Conservation (phyloP, 2,797 vertebrate genomes). For the Chaetophractus vellerosus region DNA sequence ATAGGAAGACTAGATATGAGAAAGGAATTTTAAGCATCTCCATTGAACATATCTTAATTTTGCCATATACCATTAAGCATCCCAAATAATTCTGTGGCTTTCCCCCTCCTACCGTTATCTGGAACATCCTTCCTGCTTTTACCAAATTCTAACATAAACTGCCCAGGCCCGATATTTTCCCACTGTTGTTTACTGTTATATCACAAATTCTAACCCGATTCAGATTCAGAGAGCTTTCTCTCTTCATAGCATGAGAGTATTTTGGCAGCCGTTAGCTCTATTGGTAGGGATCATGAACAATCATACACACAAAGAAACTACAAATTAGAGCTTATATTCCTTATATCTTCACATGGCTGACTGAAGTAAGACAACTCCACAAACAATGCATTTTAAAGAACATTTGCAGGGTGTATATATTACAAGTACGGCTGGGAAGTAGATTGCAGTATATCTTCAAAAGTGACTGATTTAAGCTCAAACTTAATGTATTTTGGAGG, state of each 20-base stretch:
- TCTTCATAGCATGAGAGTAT: conserved; percentile 65
- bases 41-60: conserved; percentile 76
- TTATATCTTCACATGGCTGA: conserved; percentile 83
- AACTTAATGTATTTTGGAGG: conserved; percentile 91
- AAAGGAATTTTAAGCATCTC: conserved; percentile 64
- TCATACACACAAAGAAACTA: conserved; percentile 81
- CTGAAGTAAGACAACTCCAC: conserved; percentile 86
- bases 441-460: conserved; percentile 88
- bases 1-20: conserved; percentile 37
- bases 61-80: conserved; percentile 62
- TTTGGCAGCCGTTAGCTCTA: conserved; percentile 79
- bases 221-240: conserved; percentile 79
- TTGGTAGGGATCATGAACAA: conserved; percentile 73
- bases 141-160: conserved; percentile 72
- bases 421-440: conserved; percentile 89
- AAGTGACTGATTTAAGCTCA: conserved; percentile 91
- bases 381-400: conserved; percentile 89
- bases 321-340: conserved; percentile 85
- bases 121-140: conserved; percentile 77
- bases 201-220: conserved; percentile 79
- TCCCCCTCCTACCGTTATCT: conserved; percentile 74
- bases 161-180: conserved; percentile 66
- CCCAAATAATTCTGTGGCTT: conserved; percentile 70
- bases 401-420: conserved; percentile 88
- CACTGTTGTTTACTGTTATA: conserved; percentile 61